Conservation (phyloP, 2,797 vertebrate genomes). For the Pyrocephalus nanus region DNA sequence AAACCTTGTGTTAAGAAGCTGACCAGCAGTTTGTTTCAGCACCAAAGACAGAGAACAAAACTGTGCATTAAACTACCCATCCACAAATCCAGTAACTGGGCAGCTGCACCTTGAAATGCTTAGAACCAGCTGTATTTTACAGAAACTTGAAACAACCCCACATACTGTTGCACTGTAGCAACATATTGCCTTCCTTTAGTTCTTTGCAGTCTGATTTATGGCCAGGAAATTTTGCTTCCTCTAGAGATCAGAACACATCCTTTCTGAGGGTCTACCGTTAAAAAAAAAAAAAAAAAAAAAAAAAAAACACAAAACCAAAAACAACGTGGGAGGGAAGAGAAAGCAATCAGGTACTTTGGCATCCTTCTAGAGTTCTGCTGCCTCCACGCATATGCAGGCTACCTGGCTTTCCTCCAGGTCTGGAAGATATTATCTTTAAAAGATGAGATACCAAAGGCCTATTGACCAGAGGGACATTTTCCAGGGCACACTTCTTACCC, state of each 20-base stretch:
- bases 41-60: not conserved
- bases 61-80: not conserved
- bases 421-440: slow-evolving; percentile 18
- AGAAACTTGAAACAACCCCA: not conserved
- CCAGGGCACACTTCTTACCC: not conserved
- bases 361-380: not conserved
- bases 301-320: not conserved
- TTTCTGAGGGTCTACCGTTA: not conserved
- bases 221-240: not conserved
- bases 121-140: not conserved
- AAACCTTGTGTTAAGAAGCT: not conserved
- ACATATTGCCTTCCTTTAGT: not conserved
- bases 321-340: not conserved
- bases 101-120: not conserved
- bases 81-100: not conserved
- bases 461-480: not conserved
- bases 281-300: not conserved
- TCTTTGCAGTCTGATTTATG: slow-evolving; percentile 20
- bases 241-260: not conserved
- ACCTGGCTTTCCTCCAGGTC: not conserved
- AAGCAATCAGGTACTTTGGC: not conserved
- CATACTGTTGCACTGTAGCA: not conserved
- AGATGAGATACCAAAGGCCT: slow-evolving; percentile 4
- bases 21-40: not conserved
- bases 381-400: not conserved